Base-by-base conservation (phyloP, 1,140 invertebrate species). In the Lucilia cuprina region DNA sequence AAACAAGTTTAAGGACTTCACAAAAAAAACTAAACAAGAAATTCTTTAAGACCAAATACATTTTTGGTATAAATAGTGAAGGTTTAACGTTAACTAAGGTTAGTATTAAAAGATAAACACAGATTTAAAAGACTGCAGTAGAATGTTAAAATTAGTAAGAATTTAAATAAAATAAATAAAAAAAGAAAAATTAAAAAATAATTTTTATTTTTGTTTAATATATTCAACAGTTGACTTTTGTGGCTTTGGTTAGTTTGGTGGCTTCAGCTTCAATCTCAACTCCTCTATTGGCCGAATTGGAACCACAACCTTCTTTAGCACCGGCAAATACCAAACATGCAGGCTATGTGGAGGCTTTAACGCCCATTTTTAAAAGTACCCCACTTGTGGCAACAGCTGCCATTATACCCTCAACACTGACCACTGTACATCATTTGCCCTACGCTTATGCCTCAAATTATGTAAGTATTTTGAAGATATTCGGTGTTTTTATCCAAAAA, bases 281-380 rank as follows among this genome's bases (percentile, higher is more conserved):
- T 30, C 83, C 83, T 0, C 47, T 83, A 41, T 34, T 83, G 83
- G 83, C 60, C 9, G 70, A 77, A 74, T 55, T 83, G 25, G 19
- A 75, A 17, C 83, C 83, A 5, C 83, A 83, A 17, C 83, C 83
- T 14, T 17, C 74, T 2, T 30, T 77, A 35, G 83, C 83, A 7
- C 83, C 83, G n/a, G 83, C 83, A n/a, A 83, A 55, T 34, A 83
- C 83, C 2, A 74, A 83, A 60, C 83, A 83, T 78, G 83, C 83
- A 8, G 74, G 74, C 19, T 83, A 83, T 83, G 83, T 83, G 12
- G 74, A 74, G 25, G 83, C 35, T 9, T 30, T 83, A n/a, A 77
- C 83, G 7, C 83, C 83, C 12, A 21, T 77, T 14, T 74, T 50
- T n/a, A 41, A 21, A 25, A 25, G 34, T 34, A 41, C 74, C 50